These are phyloP conservation scores for Suillia variegata DNA, from an alignment of 2,888 invertebrate genomes.

Conservation along the genomic window DNA sequence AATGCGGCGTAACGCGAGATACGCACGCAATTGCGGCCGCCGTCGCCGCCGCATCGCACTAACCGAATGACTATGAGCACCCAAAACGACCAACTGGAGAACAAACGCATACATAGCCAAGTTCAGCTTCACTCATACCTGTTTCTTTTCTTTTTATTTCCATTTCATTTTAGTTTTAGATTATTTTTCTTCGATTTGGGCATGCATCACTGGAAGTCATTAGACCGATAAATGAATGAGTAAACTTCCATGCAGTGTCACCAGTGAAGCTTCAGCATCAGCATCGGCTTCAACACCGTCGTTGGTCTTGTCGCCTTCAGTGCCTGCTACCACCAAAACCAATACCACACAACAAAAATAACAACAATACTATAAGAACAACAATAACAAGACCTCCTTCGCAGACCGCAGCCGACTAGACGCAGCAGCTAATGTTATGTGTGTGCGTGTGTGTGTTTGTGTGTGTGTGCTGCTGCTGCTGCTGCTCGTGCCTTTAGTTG, in stretches of 20 bases:
- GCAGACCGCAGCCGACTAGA: background rate
- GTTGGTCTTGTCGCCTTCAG: too few relatives aligned
- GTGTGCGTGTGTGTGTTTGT: background rate
- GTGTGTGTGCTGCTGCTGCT: background rate
- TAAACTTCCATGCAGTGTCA: constrained; percentile 37
- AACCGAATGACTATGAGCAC: background rate
- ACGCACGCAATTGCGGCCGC: background rate
- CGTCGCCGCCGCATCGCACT: background rate
- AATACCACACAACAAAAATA: too few relatives aligned
- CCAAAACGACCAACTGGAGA: background rate
- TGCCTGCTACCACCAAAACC: background rate
- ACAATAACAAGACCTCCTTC: background rate
- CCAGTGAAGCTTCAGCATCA: constrained; percentile 1
- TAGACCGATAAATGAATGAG: constrained; percentile 47
- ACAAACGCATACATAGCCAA: background rate
- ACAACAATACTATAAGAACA: too few relatives aligned
- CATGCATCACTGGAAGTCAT: constrained; percentile 43
- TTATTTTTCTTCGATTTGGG: constrained; percentile 16
- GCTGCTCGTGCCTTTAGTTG: too few relatives aligned
- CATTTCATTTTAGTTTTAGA: too few relatives aligned
- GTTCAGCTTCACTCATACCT: background rate
- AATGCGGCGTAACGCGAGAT: constrained; percentile 23
- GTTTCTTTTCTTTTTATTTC: too few relatives aligned
- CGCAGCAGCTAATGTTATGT: background rate
- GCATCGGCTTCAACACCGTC: background rate